A percentile compares a stretch with the other conserved stretches of the same genome.
These are phyloP conservation scores for Drosophila demipolita DNA, from an alignment of 2,888 invertebrate species.

Conservation along the genomic window DNA sequence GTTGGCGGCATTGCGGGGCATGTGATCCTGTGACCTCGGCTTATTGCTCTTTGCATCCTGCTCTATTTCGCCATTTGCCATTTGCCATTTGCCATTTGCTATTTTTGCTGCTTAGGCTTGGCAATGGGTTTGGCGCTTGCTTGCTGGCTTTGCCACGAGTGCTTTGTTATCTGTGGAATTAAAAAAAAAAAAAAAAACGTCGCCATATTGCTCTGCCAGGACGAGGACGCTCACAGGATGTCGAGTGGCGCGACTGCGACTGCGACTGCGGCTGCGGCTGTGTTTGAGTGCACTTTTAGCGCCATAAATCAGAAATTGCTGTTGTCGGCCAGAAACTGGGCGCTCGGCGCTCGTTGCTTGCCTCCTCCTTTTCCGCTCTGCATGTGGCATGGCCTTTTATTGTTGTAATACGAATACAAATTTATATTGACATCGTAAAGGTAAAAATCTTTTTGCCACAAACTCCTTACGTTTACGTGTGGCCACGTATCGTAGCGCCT, in stretches of 20 bases:
- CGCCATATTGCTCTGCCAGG: slow-evolving; percentile 67
- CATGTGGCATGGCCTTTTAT: slow-evolving; percentile 59
- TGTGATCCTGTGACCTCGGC: slow-evolving; percentile 41
- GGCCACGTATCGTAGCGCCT: slow-evolving; percentile 14
- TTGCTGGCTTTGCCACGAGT: slow-evolving; percentile 60
- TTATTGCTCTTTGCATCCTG: slow-evolving; percentile 56
- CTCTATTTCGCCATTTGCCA: slow-evolving; percentile 38
- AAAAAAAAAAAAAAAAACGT: slow-evolving; percentile 56
- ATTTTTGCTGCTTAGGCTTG: slow-evolving; percentile 47
- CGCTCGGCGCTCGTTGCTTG: background rate
- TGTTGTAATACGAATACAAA: slow-evolving; percentile 82
- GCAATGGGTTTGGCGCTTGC: slow-evolving; percentile 1
- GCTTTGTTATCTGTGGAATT: slow-evolving; percentile 76
- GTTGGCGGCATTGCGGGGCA: background rate
- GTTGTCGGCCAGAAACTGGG: slow-evolving; percentile 34
- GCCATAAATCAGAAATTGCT: slow-evolving; percentile 77
- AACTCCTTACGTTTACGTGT: slow-evolving; percentile 63
- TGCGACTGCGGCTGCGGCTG: slow-evolving; percentile 32
- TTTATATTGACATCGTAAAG: slow-evolving; percentile 82
- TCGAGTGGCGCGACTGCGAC: background rate
- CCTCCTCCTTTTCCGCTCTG: background rate
- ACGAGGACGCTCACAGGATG: slow-evolving; percentile 36
- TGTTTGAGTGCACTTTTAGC: slow-evolving; percentile 79
- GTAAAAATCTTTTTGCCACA: slow-evolving; percentile 71
- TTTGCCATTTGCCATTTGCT: slow-evolving; percentile 32